Evolutionary conservation across 2,888 invertebrate genomes (phyloP).

Genomic region (Anthrax anthrax): DNA sequence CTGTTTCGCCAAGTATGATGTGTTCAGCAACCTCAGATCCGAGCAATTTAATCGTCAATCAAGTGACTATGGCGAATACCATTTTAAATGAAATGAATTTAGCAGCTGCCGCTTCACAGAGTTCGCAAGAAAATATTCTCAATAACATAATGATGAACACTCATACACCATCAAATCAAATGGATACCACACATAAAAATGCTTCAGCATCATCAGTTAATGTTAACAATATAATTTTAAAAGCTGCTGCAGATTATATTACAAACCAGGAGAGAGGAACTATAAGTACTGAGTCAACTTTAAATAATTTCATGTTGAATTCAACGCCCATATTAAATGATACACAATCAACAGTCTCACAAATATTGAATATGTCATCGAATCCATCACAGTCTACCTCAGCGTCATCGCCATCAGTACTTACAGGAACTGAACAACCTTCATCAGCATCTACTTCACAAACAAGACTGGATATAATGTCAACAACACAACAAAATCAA

Average conservation of each 20-base stretch:
- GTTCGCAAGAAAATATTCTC: constrained; percentile 28
- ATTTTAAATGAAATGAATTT: constrained; percentile 26
- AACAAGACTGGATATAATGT: no score
- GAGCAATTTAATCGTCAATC: constrained; percentile 11
- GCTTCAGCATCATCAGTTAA: constrained; percentile 33
- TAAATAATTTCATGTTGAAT: constrained; percentile 17
- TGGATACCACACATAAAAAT: constrained; percentile 7
- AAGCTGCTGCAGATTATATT: constrained; percentile 56
- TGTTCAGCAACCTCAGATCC: constrained; percentile 28
- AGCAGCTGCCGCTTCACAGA: constrained; percentile 24
- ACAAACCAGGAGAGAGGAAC: constrained; percentile 44
- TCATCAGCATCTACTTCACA: constrained; percentile 6
- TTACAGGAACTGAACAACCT: constrained; percentile 10
- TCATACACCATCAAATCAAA: constrained; percentile 14
- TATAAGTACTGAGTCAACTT: constrained; percentile 34
- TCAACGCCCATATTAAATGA: constrained; percentile 10
- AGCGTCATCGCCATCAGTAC: constrained; percentile 8
- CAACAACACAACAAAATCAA: constrained; percentile 1
- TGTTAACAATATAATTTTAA: constrained; percentile 56
- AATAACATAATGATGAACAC: constrained; percentile 30
- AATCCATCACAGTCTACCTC: constrained; percentile 14
- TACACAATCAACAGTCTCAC: constrained; percentile 12
- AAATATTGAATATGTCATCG: constrained; percentile 13
- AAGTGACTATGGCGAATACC: constrained; percentile 29
- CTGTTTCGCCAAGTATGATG: constrained; percentile 46